A percentile compares a stretch with the other conserved stretches of the same genome.
These are phyloP conservation scores for Xenentodon cancila DNA, from an alignment of 2,797 vertebrate genomes.

Conservation along the genomic window DNA sequence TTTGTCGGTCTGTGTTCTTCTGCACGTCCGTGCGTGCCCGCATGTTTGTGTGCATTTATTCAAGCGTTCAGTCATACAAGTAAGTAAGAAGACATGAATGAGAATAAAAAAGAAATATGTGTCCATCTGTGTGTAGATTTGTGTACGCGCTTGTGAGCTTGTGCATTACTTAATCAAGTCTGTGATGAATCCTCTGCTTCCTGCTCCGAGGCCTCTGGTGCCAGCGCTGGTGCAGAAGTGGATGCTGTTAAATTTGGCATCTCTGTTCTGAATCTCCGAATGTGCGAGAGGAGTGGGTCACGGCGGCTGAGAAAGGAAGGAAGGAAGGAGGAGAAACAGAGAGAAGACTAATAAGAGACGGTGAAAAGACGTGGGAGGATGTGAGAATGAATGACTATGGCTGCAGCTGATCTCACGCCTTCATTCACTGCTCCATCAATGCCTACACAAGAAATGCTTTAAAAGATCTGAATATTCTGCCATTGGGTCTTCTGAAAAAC, in stretches of 20 bases:
- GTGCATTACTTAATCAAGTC: constrained; percentile 72
- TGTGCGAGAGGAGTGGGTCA: constrained; percentile 42
- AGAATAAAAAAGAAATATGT: constrained; percentile 31
- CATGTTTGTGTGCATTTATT: constrained; percentile 26
- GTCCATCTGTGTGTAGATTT: constrained; percentile 6
- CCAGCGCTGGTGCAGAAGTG: constrained; percentile 65
- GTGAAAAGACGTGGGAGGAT: constrained; percentile 13
- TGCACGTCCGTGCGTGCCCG: constrained; percentile 22
- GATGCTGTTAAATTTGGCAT: constrained; percentile 77
- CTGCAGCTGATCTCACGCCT: constrained; percentile 10
- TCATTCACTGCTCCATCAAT: not conserved
- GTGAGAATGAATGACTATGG: constrained; percentile 30
- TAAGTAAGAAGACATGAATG: constrained; percentile 39
- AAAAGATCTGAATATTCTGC: not conserved
- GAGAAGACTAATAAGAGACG: constrained; percentile 34
- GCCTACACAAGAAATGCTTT: constrained; percentile 8
- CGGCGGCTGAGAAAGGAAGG: constrained; percentile 14
- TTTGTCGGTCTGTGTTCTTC: constrained; percentile 33
- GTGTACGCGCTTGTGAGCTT: constrained; percentile 26
- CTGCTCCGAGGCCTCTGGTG: constrained; percentile 66
- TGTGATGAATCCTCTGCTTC: constrained; percentile 74
- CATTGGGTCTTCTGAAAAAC: not conserved
- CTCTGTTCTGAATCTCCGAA: constrained; percentile 60
- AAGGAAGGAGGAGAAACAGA: constrained; percentile 17
- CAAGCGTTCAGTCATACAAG: constrained; percentile 18